These are phyloP conservation scores for Metopia argyrocephala DNA, from an alignment of 2,888 invertebrate species.

Conservation along the genomic window DNA sequence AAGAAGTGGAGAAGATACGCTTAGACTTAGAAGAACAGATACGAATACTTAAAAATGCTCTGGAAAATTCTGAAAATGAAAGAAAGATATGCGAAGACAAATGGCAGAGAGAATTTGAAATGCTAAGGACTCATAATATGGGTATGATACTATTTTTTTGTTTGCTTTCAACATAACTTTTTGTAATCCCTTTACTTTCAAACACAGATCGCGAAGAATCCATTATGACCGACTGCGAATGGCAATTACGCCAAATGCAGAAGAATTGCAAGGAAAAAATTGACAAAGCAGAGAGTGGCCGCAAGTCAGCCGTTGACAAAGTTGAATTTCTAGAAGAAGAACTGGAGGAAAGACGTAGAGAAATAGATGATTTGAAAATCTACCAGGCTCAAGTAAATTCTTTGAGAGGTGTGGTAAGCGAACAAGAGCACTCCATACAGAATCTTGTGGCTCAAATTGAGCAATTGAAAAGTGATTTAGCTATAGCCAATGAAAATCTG, in stretches of 20 bases:
- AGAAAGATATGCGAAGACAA: slow-evolving; percentile 81
- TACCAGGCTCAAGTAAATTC: slow-evolving; percentile 81
- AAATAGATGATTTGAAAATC: slow-evolving; percentile 80
- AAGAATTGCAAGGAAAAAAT: slow-evolving; percentile 83
- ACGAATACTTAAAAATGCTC: slow-evolving; percentile 80
- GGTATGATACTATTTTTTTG: slow-evolving; percentile 71
- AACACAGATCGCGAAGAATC: slow-evolving; percentile 84
- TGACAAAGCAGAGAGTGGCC: slow-evolving; percentile 82
- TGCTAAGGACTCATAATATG: slow-evolving; percentile 82
- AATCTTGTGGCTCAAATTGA: slow-evolving; percentile 80
- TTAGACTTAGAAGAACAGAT: slow-evolving; percentile 80
- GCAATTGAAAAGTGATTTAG: slow-evolving; percentile 80
- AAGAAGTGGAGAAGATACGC: slow-evolving; percentile 78
- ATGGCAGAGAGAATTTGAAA: slow-evolving; percentile 83
- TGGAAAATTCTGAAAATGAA: slow-evolving; percentile 81
- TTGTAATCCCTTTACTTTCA: background rate
- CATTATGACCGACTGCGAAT: slow-evolving; percentile 89
- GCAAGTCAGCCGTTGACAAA: slow-evolving; percentile 80
- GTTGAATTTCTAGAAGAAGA: slow-evolving; percentile 69
- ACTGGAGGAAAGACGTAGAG: slow-evolving; percentile 72
- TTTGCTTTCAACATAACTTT: background rate
- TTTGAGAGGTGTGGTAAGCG: slow-evolving; percentile 80
- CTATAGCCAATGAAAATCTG: slow-evolving; percentile 80
- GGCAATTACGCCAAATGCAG: slow-evolving; percentile 89
- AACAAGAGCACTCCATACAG: slow-evolving; percentile 80